Conservation (phyloP, 2,888 invertebrate genomes). For the Ophion ventricosus region DNA sequence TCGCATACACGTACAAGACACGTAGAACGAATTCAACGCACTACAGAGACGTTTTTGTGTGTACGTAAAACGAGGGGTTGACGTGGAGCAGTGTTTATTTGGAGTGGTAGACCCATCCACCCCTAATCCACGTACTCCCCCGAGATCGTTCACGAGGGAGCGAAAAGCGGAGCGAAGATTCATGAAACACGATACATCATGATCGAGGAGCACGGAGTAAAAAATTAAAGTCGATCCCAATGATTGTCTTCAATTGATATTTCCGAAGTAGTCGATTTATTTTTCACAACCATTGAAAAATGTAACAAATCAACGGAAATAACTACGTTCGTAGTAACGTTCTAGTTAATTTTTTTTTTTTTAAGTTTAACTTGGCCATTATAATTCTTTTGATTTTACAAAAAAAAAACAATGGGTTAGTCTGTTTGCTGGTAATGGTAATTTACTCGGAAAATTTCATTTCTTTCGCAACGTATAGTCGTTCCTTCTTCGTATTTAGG, state of each 20-base stretch:
- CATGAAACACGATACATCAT: slow-evolving; percentile 53
- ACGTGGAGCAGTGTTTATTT: slow-evolving; percentile 79
- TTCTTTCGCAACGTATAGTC: too few species aligned
- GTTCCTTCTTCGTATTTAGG: too few species aligned
- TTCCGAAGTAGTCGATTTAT: neutral
- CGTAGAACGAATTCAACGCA: slow-evolving; percentile 46
- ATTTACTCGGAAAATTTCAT: too few species aligned
- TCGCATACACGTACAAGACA: slow-evolving; percentile 19
- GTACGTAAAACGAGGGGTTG: slow-evolving; percentile 67
- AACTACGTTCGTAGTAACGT: neutral
- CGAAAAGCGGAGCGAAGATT: slow-evolving; percentile 75
- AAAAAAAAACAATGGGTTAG: too few species aligned
- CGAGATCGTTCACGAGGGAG: slow-evolving; percentile 75
- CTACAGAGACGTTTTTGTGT: slow-evolving; percentile 24
- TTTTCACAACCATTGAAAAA: too few species aligned
- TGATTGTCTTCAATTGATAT: slow-evolving; percentile 6
- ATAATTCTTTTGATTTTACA: too few species aligned
- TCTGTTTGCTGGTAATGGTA: too few species aligned
- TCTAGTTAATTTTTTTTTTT: neutral
- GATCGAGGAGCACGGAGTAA: slow-evolving; percentile 20
- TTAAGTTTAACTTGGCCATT: too few species aligned
- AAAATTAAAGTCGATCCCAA: slow-evolving; percentile 7
- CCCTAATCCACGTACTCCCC: slow-evolving; percentile 79
- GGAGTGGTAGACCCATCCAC: slow-evolving; percentile 80
- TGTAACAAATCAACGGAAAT: neutral